phyloP scores from a whole-genome alignment of 2,888 invertebrate genomes.

The Nesidiocoris tenuis region DNA sequence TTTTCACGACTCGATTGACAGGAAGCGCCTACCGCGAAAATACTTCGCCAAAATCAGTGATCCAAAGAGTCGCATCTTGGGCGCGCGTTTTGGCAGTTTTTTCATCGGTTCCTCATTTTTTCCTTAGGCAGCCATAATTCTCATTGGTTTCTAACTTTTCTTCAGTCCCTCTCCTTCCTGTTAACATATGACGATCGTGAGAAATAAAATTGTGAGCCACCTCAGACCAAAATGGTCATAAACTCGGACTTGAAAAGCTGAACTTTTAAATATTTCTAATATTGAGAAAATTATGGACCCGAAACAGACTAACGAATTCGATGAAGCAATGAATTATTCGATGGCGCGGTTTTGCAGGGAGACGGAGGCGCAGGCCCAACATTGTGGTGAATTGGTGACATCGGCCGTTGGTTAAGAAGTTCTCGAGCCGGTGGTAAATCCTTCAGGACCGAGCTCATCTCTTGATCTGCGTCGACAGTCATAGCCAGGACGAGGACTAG shows the following conservation, averaged over 20 bases:
- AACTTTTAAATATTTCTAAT: too few relatives aligned
- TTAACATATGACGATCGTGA: not conserved
- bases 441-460: conserved; percentile 19
- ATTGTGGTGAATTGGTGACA: not conserved
- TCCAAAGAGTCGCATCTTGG: too few relatives aligned
- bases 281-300: not conserved
- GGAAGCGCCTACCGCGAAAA: too few relatives aligned
- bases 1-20: too few relatives aligned
- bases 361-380: not conserved
- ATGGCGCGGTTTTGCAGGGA: not conserved
- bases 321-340: not conserved
- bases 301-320: not conserved
- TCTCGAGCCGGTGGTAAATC: conserved; percentile 29
- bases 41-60: too few relatives aligned
- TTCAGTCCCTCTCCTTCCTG: not conserved
- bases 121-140: not conserved
- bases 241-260: too few relatives aligned
- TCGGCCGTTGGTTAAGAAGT: not conserved
- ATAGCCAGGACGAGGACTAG: conserved; percentile 17
- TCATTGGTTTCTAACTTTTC: not conserved
- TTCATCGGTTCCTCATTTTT: too few relatives aligned
- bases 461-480: conserved; percentile 34
- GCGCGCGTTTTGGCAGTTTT: too few relatives aligned
- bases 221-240: too few relatives aligned
- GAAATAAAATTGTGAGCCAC: too few relatives aligned